These are phyloP conservation scores for Ctenopoma kingsleyae DNA, from an alignment of 2,797 vertebrate species.

Conservation along the genomic window DNA sequence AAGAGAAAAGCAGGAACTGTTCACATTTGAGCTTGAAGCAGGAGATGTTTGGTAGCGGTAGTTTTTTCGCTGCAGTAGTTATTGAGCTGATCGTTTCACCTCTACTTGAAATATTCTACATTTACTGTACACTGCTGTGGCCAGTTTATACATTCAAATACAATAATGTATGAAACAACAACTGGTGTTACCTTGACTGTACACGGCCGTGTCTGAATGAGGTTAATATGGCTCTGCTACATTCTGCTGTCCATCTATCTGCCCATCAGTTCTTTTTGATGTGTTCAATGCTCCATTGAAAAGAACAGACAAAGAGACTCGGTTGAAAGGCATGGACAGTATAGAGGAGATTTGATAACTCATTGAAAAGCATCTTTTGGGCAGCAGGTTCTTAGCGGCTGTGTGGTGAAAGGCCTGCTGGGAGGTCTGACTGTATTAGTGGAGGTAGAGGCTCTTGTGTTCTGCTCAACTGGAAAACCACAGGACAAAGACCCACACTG, in stretches of 20 bases:
- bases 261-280: slow-evolving; percentile 79
- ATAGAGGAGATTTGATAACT: slow-evolving; percentile 86
- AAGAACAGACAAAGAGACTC: slow-evolving; percentile 77
- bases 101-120: no score
- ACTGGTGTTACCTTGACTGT: slow-evolving; percentile 64
- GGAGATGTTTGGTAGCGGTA: no score
- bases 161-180: slow-evolving; percentile 22
- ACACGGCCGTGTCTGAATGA: slow-evolving; percentile 51
- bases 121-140: no score
- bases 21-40: not conserved
- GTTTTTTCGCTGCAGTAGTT: no score
- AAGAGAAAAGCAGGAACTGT: not conserved
- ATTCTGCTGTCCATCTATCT: slow-evolving; percentile 80
- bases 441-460: slow-evolving; percentile 86
- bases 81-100: no score
- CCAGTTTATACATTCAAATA: slow-evolving; percentile 5
- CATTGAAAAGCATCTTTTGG: slow-evolving; percentile 85
- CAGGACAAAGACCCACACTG: slow-evolving; percentile 83
- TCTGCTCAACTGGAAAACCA: slow-evolving; percentile 87
- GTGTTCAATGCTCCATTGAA: slow-evolving; percentile 77
- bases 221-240: slow-evolving; percentile 66
- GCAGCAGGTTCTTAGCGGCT: slow-evolving; percentile 83
- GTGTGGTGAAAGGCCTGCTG: slow-evolving; percentile 85
- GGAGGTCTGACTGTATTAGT: slow-evolving; percentile 86
- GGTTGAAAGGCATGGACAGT: slow-evolving; percentile 83